Conservation (phyloP, 2,888 invertebrate genomes). For the Drosophila nr. perissopoda region DNA sequence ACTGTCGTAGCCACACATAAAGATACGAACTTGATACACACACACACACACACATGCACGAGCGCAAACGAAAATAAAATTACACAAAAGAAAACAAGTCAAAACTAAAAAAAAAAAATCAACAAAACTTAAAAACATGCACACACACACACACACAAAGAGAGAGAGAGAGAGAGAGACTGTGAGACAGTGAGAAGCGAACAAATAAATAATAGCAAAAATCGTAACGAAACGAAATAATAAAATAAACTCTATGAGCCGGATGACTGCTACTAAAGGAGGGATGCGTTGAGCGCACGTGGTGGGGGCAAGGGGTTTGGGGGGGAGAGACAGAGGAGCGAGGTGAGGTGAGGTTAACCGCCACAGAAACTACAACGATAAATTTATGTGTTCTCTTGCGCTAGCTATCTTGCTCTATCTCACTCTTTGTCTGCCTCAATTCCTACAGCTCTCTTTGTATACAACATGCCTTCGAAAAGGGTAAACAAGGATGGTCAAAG, state of each 20-base stretch:
- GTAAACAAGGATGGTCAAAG: conserved; percentile 54
- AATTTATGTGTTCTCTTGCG: conserved; percentile 66
- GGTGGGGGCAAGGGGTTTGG: not conserved
- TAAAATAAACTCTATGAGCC: conserved; percentile 75
- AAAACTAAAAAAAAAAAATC: conserved; percentile 69
- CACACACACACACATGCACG: conserved; percentile 43
- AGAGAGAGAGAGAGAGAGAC: conserved; percentile 22
- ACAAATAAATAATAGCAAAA: conserved; percentile 79
- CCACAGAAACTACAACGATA: conserved; percentile 67
- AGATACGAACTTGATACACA: conserved; percentile 78
- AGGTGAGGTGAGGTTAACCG: conserved; percentile 64
- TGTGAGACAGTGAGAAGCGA: conserved; percentile 51
- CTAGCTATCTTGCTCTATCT: conserved; percentile 22
- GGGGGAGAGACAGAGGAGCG: not conserved
- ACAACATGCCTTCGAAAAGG: conserved; percentile 36
- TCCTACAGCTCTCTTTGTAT: conserved; percentile 15
- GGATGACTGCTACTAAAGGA: conserved; percentile 56
- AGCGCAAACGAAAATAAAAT: conserved; percentile 69
- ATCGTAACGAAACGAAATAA: conserved; percentile 81
- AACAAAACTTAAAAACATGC: conserved; percentile 59
- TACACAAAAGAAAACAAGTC: conserved; percentile 80
- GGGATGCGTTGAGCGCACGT: conserved; percentile 13
- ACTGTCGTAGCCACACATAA: conserved; percentile 71
- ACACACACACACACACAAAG: conserved; percentile 49
- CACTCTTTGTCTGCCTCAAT: conserved; percentile 9